Evolutionary conservation across 2,113 vertebrate genomes (phyloP), one percentile per base, ranked within the genome.

Genomic region (Nymphicus hollandicus): DNA sequence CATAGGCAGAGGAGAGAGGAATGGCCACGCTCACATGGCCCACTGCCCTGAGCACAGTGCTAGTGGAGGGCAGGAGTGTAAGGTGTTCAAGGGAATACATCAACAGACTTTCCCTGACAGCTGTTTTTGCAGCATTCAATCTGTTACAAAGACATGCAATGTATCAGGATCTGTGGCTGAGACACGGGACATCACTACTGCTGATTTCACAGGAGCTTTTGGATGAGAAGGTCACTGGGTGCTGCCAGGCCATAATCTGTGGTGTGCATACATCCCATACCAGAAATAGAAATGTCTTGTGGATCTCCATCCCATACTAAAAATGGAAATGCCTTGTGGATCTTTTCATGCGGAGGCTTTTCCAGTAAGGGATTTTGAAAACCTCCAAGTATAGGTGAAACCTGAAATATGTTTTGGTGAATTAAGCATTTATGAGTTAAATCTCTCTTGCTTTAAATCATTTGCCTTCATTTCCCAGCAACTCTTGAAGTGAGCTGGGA

Each of bases 21-120:
- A 44, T 33, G 13, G 29, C 43, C 15, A 9, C 1, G 8, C 13
- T 65, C 25, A 29, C 0, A 0, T 31, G 60, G 56, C 8, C 15
- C 46, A 7, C 17, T 56, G 22, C 14, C 63, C 39, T 33, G n/a
- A 37, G 25, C 55, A 46, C 12, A 46, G 12, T 15, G 12, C 13
- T 39, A 15, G 13, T 3, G 49, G 16, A 33, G 11, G 12, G 12
- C 43, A 64, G 33, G 33, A 52, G 25, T 6, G 22, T 35, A 33
- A 76, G 37, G 8, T 80, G 63, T 64, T 24, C 43, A 31, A 56
- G 47, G 27, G 41, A 17, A 9, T 9, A 23, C 11, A 24, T 11
- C 58, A 27, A 7, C 27, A 61, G 11, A 4, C 64, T 66, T 52
- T 27, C 39, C 29, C 50, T 29, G 29, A 9, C 7, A 60, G 22